Evolutionary conservation across 2,888 invertebrate species (phyloP).

Genomic region (Atrina japonica): DNA sequence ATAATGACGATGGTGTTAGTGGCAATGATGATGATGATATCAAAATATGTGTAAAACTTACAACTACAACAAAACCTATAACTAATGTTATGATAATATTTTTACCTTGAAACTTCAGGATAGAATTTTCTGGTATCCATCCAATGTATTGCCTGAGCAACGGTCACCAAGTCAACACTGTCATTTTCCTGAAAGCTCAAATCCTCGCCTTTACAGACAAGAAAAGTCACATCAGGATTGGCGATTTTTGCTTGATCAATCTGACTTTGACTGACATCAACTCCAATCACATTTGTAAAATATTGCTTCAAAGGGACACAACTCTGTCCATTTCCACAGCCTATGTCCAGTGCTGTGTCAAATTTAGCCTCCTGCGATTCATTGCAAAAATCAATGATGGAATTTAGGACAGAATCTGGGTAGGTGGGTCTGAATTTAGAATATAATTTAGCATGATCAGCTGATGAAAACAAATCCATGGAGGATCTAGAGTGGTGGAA

Average conservation of each 20-base stretch:
- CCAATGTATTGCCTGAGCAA: conserved; percentile 82
- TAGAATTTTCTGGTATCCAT: conserved; percentile 81
- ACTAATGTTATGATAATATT: background rate
- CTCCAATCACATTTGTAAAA: conserved; percentile 81
- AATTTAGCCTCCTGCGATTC: conserved; percentile 41
- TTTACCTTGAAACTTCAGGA: conserved; percentile 77
- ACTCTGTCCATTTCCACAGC: conserved; percentile 83
- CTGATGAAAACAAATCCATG: conserved; percentile 56
- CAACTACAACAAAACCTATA: background rate
- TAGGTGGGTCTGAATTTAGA: conserved; percentile 66
- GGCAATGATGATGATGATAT: too few relatives aligned
- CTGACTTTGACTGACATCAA: conserved; percentile 81
- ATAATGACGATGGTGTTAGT: too few relatives aligned
- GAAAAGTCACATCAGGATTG: conserved; percentile 65
- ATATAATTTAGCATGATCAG: conserved; percentile 60
- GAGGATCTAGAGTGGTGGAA: too few relatives aligned
- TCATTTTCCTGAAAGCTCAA: conserved; percentile 67
- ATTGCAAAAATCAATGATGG: conserved; percentile 59
- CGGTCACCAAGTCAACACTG: conserved; percentile 79
- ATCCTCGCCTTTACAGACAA: conserved; percentile 79
- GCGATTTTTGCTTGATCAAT: conserved; percentile 76
- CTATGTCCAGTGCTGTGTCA: conserved; percentile 81
- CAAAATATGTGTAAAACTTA: background rate
- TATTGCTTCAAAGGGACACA: conserved; percentile 80
- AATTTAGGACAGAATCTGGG: conserved; percentile 54